Base-by-base conservation (phyloP, 1,140 invertebrate species). In the Drosophila biarmipes region DNA sequence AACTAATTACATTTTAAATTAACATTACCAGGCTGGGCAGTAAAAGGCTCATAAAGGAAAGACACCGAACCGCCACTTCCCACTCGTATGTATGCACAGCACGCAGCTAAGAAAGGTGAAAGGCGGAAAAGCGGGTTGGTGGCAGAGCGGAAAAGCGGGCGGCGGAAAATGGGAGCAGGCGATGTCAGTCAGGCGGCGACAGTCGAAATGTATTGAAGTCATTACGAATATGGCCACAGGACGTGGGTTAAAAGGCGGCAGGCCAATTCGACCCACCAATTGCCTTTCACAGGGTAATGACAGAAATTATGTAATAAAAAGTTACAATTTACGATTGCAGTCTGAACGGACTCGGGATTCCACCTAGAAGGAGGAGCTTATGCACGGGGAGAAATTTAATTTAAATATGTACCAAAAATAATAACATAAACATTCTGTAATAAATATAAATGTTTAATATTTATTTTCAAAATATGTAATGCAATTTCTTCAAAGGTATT, bases 221-320 rank as follows among this genome's bases (percentile, higher is more conserved):
- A 84, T 87, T 87, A 82, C 62, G 84, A 89, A 82, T 87, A 89
- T 89, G 84, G 84, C 82, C 71, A 53, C 63, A 78, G 62, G 78
- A 89, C 78, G 78, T 82, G 82, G 78, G 68, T 73, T 75, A 73
- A 78, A 57, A 49, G 51, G 49, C 51, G 63, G 54, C 53, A 58
- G 64, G 61, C 56, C 71, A 59, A 53, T 72, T 56, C 31, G 29
- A 40, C 29, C 59, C 42, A 53, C 64, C 72, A 78, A 58, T 54
- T 53, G 53, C 72, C 86, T 77, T 73, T 67, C 48, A 49, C 72
- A 62, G 75, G 69, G 75, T 90, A 90, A 90, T 90, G 86, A 90
- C 86, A 90, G 86, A 90, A 90, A 90, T 90, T 90, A 90, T 90
- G 80, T 90, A 90, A 90, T 90, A 90, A 90, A 90, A 90, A 86